Evolutionary conservation across 2,113 vertebrate species (phyloP), one percentile per base, ranked within the genome.

Genomic region (Periophthalmus modestus): DNA sequence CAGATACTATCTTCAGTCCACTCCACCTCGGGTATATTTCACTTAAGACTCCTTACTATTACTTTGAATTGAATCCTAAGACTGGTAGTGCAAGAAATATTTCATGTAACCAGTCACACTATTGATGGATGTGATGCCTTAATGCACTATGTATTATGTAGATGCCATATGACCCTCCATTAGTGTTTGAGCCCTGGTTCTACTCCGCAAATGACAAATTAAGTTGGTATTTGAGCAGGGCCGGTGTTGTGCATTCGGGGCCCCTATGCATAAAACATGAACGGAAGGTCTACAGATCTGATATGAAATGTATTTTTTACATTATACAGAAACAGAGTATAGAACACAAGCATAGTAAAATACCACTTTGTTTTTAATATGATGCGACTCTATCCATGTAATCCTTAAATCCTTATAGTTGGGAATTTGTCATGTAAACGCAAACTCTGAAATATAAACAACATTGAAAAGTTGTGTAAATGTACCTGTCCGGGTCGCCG

Each of bases 401-500:
- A 11, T 43, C 39, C 1, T 43, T 1, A 5, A 50, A 50, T 18
- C 16, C 48, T 18, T 50, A 50, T 18, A 50, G 48, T 50, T 50
- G 16, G 16, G 16, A 16, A 16, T 50, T 6, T 50, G 48, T 50
- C 18, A 16, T 50, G 48, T 18, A 50, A 18, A 15, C 3, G 57
- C 71, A 23, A 34, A 21, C 23, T 7, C 18, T 11, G 4, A 69
- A 69, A 68, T 28, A 10, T 54, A 52, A 5, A n/a, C 19, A 59
- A 7, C 7, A 36, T 0, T 15, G 7, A 2, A 46, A 59, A 69
- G 21, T 59, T 13, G 62, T 28, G 62, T 0, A 46, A 28, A 61
- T 4, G 79, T 48, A 95, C 94, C 91, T 43, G 91, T 91, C 48
- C 89, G 90, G 39, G 93, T 93, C 71, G 89, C 92, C 24, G 98